Evolutionary conservation across 2,888 invertebrate species (phyloP).

Genomic region (Leptinotarsa juncta): DNA sequence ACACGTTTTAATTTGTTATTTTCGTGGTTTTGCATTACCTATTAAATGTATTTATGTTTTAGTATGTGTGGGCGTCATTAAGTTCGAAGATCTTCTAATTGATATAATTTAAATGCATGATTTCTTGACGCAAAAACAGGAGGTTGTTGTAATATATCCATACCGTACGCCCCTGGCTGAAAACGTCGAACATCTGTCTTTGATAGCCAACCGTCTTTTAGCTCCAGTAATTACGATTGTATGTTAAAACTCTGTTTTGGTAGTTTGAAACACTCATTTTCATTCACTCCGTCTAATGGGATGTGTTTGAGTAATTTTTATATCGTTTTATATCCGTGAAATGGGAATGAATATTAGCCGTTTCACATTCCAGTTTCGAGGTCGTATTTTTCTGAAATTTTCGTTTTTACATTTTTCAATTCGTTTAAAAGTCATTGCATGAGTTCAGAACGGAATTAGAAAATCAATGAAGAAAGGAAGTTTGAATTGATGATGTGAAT

Average conservation of each 20-base stretch:
- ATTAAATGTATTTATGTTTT: too few relatives aligned
- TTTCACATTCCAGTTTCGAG: background rate
- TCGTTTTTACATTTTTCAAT: background rate
- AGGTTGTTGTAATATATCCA: slow-evolving; percentile 3
- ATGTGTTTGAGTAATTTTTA: slow-evolving; percentile 40
- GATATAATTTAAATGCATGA: too few relatives aligned
- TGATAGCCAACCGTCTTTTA: slow-evolving; percentile 64
- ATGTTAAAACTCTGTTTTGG: slow-evolving; percentile 53
- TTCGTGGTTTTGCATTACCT: too few relatives aligned
- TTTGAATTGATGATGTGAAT: too few relatives aligned
- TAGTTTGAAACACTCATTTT: slow-evolving; percentile 48
- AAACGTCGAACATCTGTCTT: slow-evolving; percentile 63
- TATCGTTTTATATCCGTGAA: slow-evolving; percentile 28
- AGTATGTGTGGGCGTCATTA: too few relatives aligned
- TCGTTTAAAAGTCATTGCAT: background rate
- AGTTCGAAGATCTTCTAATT: too few relatives aligned
- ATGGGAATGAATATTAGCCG: slow-evolving; percentile 2
- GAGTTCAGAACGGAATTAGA: too few relatives aligned
- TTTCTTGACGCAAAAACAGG: background rate
- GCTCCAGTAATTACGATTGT: slow-evolving; percentile 61
- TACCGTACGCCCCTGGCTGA: slow-evolving; percentile 38
- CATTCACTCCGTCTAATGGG: slow-evolving; percentile 45
- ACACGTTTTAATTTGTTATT: too few relatives aligned
- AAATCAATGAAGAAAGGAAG: too few relatives aligned
- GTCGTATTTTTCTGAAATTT: background rate